These are phyloP conservation scores for Drosophila tripunctata DNA, from an alignment of 2,888 invertebrate genomes.

Conservation along the genomic window DNA sequence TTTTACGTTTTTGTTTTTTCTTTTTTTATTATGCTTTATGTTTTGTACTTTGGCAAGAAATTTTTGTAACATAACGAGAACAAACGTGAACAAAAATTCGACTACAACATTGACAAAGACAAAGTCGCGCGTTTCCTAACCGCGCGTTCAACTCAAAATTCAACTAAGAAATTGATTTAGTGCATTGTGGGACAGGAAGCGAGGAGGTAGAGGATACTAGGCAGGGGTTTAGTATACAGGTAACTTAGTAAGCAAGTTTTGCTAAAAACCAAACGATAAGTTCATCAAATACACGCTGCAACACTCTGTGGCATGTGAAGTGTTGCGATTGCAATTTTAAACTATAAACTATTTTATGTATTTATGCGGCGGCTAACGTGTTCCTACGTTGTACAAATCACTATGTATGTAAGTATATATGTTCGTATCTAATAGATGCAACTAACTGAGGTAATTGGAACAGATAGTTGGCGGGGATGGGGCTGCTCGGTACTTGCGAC, in stretches of 20 bases:
- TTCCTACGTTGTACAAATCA: conserved; percentile 70
- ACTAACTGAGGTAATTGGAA: too few relatives aligned
- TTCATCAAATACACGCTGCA: conserved; percentile 19
- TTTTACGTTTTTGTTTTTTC: conserved; percentile 21
- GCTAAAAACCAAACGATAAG: conserved; percentile 50
- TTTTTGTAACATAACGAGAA: conserved; percentile 74
- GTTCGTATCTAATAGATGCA: conserved; percentile 53
- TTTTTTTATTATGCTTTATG: conserved; percentile 31
- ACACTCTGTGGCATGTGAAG: not conserved
- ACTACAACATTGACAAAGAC: conserved; percentile 75
- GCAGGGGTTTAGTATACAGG: conserved; percentile 52
- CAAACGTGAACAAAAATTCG: conserved; percentile 79
- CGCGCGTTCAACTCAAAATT: conserved; percentile 65
- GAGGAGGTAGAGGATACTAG: conserved; percentile 19
- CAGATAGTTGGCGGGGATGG: too few relatives aligned
- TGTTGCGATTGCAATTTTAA: conserved; percentile 52
- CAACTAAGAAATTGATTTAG: conserved; percentile 80
- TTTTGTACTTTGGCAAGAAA: conserved; percentile 78
- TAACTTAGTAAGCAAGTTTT: conserved; percentile 75
- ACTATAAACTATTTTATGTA: conserved; percentile 45
- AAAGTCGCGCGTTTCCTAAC: conserved; percentile 35
- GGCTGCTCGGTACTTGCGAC: too few relatives aligned
- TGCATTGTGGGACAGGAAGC: conserved; percentile 43
- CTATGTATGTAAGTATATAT: conserved; percentile 39
- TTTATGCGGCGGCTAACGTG: conserved; percentile 74